Base-by-base conservation (phyloP, 2,113 vertebrate genomes). In the Anguilla japonica region DNA sequence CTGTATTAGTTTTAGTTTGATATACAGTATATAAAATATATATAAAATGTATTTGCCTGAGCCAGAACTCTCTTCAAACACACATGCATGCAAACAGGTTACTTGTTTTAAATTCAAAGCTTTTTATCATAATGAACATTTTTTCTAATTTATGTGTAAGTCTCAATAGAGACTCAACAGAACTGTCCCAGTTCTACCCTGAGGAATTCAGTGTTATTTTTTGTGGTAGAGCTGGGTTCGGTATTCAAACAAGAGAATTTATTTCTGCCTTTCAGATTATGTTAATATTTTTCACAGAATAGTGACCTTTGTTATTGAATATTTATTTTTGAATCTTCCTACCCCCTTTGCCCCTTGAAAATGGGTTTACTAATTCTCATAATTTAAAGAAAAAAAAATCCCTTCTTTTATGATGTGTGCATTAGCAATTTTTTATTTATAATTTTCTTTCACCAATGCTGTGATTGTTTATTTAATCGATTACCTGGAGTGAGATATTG, bases 1-100 rank as follows among this genome's bases (percentile, higher is more conserved):
- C 94, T 95, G 95, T 95, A 95, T 93, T 95, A 94, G 93, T 93
- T 95, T 96, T 95, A 96, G 94, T 95, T 96, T 95, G 93, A 93
- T 95, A 93, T 94, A 94, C 94, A 94, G 94, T 95, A 94, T 95
- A 95, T 94, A 96, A 95, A 95, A 93, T 94, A 93, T 95, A 94
- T 95, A 94, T 93, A 94, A 93, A 93, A 94, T 94, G 88, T 90
- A 87, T 91, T 88, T 87, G 93, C 95, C 92, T 95, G 90, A 43
- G 50, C 86, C 90, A 39, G 84, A 87, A 91, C 89, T 93, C 89
- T 95, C 88, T 93, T 91, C 78, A 82, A 88, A 88, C 79, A 87
- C 82, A 83, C 75, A 80, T 63, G 87, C 87, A 87, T 87, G 83
- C 71, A 81, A 39, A 63, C n/a, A 20, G 56, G n/a, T 40, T 40